Evolutionary conservation across 1,140 invertebrate genomes (phyloP).

Genomic region (Aleiodes sp.): DNA sequence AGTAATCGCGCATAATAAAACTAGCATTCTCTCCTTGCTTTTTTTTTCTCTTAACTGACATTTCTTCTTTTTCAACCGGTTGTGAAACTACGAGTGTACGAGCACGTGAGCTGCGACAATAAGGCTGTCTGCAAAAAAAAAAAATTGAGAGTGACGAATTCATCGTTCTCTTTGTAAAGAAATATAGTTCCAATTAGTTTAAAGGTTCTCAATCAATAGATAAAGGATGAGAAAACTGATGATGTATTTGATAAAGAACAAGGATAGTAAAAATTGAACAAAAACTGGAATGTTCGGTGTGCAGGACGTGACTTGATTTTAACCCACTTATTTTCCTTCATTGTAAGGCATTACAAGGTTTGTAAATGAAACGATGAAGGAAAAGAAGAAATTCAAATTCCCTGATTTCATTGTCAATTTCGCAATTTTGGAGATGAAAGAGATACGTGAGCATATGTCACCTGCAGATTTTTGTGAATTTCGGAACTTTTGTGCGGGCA

Average conservation of each 20-base stretch:
- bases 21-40: background rate
- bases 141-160: too few species aligned
- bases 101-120: background rate
- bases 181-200: too few species aligned
- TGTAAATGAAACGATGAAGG: background rate
- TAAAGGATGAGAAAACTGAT: too few species aligned
- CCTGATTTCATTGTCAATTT: background rate
- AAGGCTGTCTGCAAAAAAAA: background rate
- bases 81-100: constrained; percentile 8
- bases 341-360: background rate
- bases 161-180: too few species aligned
- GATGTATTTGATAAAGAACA: background rate
- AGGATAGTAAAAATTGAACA: background rate
- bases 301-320: constrained; percentile 5
- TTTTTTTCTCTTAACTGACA: background rate
- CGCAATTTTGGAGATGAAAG: too few species aligned
- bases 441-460: too few species aligned
- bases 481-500: too few species aligned
- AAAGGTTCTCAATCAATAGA: too few species aligned
- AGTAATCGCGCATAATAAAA: background rate
- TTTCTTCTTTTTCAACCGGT: constrained; percentile 17
- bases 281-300: background rate
- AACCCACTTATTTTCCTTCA: constrained; percentile 9
- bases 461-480: too few species aligned
- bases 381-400: background rate